Percentiles rank a stretch among this genome's conserved stretches.
These are phyloP conservation scores for Proteles cristata DNA, from an alignment of 2,113 vertebrate genomes.

Conservation along the genomic window DNA sequence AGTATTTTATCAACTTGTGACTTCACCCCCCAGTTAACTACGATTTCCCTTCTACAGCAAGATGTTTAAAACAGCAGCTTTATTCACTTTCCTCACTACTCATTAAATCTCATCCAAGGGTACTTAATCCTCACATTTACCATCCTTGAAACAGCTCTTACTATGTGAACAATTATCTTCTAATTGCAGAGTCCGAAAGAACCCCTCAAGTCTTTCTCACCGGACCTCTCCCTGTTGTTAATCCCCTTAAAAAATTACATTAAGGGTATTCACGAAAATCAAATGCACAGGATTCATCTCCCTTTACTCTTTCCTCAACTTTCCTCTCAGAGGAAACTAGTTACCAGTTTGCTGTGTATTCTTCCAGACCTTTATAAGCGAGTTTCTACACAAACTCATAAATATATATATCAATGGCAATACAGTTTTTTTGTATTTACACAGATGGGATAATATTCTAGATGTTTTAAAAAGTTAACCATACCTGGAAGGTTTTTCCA, in stretches of 20 bases:
- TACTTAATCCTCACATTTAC: background rate
- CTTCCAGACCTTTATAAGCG: background rate
- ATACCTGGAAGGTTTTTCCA: conserved; percentile 37
- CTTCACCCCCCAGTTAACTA: background rate
- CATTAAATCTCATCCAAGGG: background rate
- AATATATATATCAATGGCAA: background rate
- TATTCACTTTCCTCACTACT: background rate
- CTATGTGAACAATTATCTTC: background rate
- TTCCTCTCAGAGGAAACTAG: background rate
- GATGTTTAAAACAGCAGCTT: background rate
- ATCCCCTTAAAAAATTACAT: background rate
- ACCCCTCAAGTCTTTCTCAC: background rate
- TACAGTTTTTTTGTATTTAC: background rate
- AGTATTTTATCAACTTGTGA: background rate
- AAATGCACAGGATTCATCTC: background rate
- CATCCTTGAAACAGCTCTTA: background rate
- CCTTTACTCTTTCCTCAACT: background rate
- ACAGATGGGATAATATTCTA: background rate
- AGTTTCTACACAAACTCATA: background rate
- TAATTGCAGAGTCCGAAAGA: background rate
- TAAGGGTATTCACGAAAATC: background rate
- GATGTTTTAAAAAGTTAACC: background rate
- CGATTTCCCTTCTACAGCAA: background rate
- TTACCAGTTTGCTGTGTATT: background rate
- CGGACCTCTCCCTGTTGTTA: background rate